Evolutionary conservation across 2,888 invertebrate genomes (phyloP), one percentile per base, ranked within the genome.

Genomic region (Crematogaster levior): DNA sequence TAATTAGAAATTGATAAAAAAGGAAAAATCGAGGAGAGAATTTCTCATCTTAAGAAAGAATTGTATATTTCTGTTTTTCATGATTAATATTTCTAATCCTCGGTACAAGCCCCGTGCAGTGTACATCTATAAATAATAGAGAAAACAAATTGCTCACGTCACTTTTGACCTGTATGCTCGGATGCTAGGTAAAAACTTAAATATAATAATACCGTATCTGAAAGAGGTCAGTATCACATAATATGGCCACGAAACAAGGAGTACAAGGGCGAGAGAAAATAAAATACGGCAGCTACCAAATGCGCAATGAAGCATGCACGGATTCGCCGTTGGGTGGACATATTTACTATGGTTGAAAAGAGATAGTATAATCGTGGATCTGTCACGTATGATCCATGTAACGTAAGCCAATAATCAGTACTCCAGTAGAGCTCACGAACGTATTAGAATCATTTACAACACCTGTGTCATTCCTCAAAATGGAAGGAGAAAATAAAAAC

Each of bases 211-310:
- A 27, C 27, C 40, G 34, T 63, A 48, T 56, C 82, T 60, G 72
- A 77, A 40, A 66, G 40, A 48, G 68, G 82, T 83, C 84, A 84
- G 83, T 86, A 83, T 83, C 63, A 81, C 56, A 68, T 34, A 79
- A 56, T 46, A 72, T 48, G 66, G 18, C 63, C 63, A 75, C 72
- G 83, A 85, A 84, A 85, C 79, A 82, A 63, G 68, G 46, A 61
- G 82, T 60, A 77, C 80, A 84, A 83, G 77, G 63, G 27, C 40
- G 82, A 75, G 72, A 79, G 81, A 81, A 83, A 86, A 88, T 88
- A 86, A 88, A 88, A 84, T 88, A 86, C 77, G 83, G 72, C 72
- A 56, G 63, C 83, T 86, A 86, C 83, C 86, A 88, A 86, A 74
- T 73, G 83, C 70, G 85, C 86, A 84, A 88, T 86, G 86, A 88